phyloP scores from a whole-genome alignment of 2,888 invertebrate species.

The Bellardia bayeri region DNA sequence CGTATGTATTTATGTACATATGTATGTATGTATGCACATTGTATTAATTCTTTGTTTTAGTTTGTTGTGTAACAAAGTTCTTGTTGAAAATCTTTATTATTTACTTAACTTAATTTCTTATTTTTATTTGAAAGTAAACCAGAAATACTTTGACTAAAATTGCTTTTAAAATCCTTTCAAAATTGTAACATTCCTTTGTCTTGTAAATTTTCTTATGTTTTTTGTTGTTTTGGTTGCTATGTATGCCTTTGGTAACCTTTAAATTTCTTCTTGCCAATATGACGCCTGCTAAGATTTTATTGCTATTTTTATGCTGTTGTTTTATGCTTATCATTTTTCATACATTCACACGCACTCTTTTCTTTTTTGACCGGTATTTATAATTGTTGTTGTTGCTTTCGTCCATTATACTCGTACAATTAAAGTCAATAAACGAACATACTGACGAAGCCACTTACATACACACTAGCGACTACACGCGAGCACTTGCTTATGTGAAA shows the following conservation, averaged over 20 bases:
- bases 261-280: slow-evolving; percentile 6
- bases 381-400: slow-evolving; percentile 30
- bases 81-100: too few relatives aligned
- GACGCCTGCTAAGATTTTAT: slow-evolving; percentile 43
- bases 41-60: too few relatives aligned
- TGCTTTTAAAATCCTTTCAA: too few relatives aligned
- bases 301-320: background rate
- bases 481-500: background rate
- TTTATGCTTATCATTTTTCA: slow-evolving; percentile 9
- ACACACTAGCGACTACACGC: background rate
- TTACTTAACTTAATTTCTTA: too few relatives aligned
- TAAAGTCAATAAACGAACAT: slow-evolving; percentile 55
- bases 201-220: background rate
- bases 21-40: too few relatives aligned
- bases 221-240: background rate
- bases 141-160: too few relatives aligned
- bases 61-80: too few relatives aligned
- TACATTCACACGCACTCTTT: background rate
- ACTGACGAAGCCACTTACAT: background rate
- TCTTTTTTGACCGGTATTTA: slow-evolving; percentile 40
- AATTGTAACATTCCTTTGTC: too few relatives aligned
- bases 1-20: too few relatives aligned
- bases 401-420: slow-evolving; percentile 51
- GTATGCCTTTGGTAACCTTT: background rate
- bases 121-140: too few relatives aligned